These are phyloP conservation scores for Rhagonycha fulva DNA, from an alignment of 2,888 invertebrate species.

Conservation along the genomic window DNA sequence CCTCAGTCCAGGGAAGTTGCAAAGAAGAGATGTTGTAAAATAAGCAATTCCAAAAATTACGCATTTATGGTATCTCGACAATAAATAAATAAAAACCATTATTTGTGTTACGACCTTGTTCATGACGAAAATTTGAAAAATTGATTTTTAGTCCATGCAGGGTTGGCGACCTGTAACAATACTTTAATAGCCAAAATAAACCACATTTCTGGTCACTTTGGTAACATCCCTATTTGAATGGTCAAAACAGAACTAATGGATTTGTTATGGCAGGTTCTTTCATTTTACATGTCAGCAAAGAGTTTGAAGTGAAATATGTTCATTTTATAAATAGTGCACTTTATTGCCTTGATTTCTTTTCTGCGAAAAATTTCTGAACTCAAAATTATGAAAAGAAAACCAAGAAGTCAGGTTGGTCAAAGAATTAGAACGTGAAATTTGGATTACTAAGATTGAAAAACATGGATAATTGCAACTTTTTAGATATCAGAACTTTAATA, in stretches of 20 bases:
- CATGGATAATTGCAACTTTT: too few species aligned
- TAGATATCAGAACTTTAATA: too few species aligned
- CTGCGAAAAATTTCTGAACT: not conserved
- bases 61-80: conserved; percentile 14
- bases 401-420: not conserved
- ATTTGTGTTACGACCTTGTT: conserved; percentile 16
- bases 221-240: conserved; percentile 12
- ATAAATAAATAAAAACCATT: conserved; percentile 24
- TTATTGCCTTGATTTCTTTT: not conserved
- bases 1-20: not conserved
- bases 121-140: not conserved
- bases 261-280: conserved; percentile 12
- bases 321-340: not conserved
- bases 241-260: conserved; percentile 21
- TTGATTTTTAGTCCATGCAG: not conserved
- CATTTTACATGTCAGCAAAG: conserved; percentile 3
- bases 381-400: not conserved
- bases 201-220: conserved; percentile 23
- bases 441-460: too few species aligned
- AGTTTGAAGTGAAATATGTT: conserved; percentile 3
- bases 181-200: conserved; percentile 14
- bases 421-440: not conserved
- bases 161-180: conserved; percentile 15
- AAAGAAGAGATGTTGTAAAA: not conserved
- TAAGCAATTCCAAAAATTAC: not conserved